phyloP scores from a whole-genome alignment of 2,113 vertebrate genomes.

The Cyprinodon brontotheroides region DNA sequence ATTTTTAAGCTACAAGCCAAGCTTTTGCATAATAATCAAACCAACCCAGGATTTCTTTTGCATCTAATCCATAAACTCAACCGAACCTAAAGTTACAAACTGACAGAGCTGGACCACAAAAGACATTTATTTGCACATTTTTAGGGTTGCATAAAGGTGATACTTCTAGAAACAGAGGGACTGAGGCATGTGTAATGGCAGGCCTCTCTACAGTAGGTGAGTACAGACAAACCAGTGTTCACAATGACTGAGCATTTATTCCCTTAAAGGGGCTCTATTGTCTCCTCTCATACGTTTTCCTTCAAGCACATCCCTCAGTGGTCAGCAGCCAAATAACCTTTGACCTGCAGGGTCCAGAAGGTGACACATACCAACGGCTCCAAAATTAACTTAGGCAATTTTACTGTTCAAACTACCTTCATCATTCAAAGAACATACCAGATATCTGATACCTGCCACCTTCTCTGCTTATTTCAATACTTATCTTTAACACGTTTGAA shows the following conservation, averaged over 20 bases:
- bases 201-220: constrained; percentile 55
- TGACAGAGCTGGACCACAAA: not conserved
- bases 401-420: constrained; percentile 5
- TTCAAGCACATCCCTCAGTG: constrained; percentile 62
- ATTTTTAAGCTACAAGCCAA: constrained; percentile 10
- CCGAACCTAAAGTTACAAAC: not conserved
- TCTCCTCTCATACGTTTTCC: constrained; percentile 48
- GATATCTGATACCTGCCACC: not conserved
- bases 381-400: not conserved
- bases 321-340: constrained; percentile 44
- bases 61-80: constrained; percentile 4
- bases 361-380: not conserved
- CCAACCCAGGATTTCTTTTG: not conserved
- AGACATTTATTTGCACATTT: not conserved
- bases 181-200: constrained; percentile 35
- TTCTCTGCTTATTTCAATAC: not conserved
- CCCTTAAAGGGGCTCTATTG: constrained; percentile 56
- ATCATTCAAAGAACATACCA: constrained; percentile 29
- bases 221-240: constrained; percentile 75
- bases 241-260: constrained; percentile 71
- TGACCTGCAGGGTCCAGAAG: constrained; percentile 19
- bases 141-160: not conserved
- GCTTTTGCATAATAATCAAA: constrained; percentile 10
- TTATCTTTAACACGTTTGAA: constrained; percentile 37
- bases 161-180: constrained; percentile 20